phyloP scores from a whole-genome alignment of 2,113 vertebrate genomes.

The Tyrannus savana region DNA sequence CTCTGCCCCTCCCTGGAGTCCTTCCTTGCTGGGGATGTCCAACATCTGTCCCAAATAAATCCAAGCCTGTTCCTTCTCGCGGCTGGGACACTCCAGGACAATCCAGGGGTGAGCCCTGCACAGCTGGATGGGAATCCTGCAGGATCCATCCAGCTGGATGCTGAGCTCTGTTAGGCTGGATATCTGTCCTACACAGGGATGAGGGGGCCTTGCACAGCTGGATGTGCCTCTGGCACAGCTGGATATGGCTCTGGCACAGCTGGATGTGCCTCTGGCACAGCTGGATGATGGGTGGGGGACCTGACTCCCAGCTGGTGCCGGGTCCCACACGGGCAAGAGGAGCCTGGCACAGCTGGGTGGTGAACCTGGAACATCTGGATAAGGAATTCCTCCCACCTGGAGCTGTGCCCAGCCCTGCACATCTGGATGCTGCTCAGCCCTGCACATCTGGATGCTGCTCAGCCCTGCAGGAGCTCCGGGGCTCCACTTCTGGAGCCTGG shows the following conservation, averaged over 20 bases:
- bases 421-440: no score
- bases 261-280: background rate
- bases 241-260: no score
- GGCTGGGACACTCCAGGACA: rapidly evolving
- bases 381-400: background rate
- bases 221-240: no score
- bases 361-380: background rate
- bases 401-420: background rate
- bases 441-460: no score
- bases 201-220: background rate
- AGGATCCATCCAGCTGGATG: background rate
- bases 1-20: background rate
- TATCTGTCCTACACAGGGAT: no score
- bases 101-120: background rate
- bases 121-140: background rate
- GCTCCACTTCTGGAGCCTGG: background rate
- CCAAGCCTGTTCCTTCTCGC: rapidly evolving
- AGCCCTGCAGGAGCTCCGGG: background rate
- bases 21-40: background rate
- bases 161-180: no score
- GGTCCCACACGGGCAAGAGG: rapidly evolving
- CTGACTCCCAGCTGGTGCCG: background rate
- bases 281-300: background rate
- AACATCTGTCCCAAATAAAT: rapidly evolving
- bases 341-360: background rate